phyloP scores from a whole-genome alignment of 2,888 invertebrate species.

The Epinotia demarniana region DNA sequence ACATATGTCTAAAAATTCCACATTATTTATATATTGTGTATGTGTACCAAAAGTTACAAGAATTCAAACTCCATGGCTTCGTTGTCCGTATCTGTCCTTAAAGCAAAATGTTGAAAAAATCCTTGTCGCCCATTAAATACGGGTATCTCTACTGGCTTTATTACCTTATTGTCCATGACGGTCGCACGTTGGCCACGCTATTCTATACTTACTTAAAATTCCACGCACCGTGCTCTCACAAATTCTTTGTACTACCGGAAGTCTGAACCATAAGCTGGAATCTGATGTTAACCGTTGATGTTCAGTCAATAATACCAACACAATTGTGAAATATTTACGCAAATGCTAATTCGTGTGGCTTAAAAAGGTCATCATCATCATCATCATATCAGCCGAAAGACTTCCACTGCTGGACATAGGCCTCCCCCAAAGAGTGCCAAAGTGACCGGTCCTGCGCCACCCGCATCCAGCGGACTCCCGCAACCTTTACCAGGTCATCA shows the following conservation, averaged over 20 bases:
- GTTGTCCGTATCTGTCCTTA: not conserved
- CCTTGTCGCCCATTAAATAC: slow-evolving; percentile 21
- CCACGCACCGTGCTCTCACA: slow-evolving; percentile 56
- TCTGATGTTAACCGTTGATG: slow-evolving; percentile 54
- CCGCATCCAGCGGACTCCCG: too few relatives aligned
- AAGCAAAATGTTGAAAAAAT: slow-evolving; percentile 15
- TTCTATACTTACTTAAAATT: slow-evolving; percentile 63
- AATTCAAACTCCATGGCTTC: not conserved
- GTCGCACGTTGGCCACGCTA: slow-evolving; percentile 23
- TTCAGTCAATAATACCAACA: not conserved
- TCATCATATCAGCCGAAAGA: too few relatives aligned
- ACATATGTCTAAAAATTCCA: not conserved
- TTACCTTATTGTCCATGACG: slow-evolving; percentile 34
- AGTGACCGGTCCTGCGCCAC: too few relatives aligned
- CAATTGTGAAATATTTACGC: not conserved
- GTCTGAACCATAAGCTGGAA: slow-evolving; percentile 61
- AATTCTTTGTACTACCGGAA: slow-evolving; percentile 65
- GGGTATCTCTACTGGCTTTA: slow-evolving; percentile 22
- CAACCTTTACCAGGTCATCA: too few relatives aligned
- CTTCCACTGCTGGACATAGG: too few relatives aligned
- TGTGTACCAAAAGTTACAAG: too few relatives aligned
- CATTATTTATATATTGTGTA: not conserved
- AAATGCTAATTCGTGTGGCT: not conserved
- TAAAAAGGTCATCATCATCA: not conserved
- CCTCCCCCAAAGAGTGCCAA: too few relatives aligned